Evolutionary conservation across 2,888 invertebrate genomes (phyloP), one percentile per base, ranked within the genome.

Genomic region (Endotricha flammealis): DNA sequence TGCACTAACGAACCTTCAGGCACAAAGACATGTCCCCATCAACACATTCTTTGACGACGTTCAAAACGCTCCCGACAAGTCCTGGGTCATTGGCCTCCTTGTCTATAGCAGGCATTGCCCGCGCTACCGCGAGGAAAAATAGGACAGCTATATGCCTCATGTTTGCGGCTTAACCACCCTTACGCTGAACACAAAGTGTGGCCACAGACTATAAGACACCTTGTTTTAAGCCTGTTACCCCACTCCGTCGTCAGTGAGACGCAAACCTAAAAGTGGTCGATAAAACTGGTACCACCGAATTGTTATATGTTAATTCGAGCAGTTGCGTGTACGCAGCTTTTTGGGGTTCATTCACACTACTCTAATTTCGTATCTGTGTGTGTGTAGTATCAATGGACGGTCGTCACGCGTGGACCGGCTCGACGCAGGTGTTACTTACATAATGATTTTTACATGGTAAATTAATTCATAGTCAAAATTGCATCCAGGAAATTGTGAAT

Each of bases 31-130:
- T 85, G 53, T 92, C 91, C 57, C 88, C 90, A 42, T 91, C 90
- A 36, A 91, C 90, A 65, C 93, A 93, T 58, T 91, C 91, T 73
- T 92, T 90, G 51, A 93, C 88, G 50, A 91, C 91, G 51, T 89
- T 89, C 41, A 92, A 71, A 24, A 92, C 90, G 51, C 73, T 73
- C 2, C 68, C 72, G 13, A 78, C 68, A 16, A 81, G 48, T 36
- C 75, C 71, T 8, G 75, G 68, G 41, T 82, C 83, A 47, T 78
- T 82, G n/a, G 86, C 87, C 29, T 90, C 87, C 50, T 90, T 89
- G 39, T 88, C 86, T 20, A 78, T 60, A 17, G 81, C 74, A 12
- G 88, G 87, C 81, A 82, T 85, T 24, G 86, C 81, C 59, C 69
- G 69, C 55, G 83, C 87, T 48, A 78, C 68, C 42, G 85, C 80